Evolutionary conservation across 2,888 invertebrate genomes (phyloP), one percentile per base, ranked within the genome.

Genomic region (Saturnia pavonia): DNA sequence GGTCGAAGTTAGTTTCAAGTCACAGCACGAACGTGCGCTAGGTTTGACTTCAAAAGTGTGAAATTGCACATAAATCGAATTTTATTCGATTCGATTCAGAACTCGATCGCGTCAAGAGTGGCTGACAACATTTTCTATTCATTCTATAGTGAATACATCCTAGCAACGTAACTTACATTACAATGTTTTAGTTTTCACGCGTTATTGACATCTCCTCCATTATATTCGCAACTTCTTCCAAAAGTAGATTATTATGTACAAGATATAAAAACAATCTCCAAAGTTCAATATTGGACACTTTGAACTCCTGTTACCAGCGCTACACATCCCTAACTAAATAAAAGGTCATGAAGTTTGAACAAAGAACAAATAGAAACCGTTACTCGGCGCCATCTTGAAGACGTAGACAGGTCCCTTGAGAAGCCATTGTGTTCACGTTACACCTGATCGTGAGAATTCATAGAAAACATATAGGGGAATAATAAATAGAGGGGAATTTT

Each of bases 371-470:
- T 7, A 54, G 79, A 80, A 83, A 88, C 89, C 88, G 89, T 90
- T 90, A 84, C 74, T 68, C 77, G 80, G 76, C 76, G 82, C 86
- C 82, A 83, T 87, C 81, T 87, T 87, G 79, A 76, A 82, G 82
- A 84, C 87, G 75, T 76, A 72, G 78, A 84, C 85, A 87, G 85
- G 85, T 85, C 84, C 65, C 65, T 65, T 40, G 40, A 65, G 65
- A 40, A 65, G 40, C 65, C 65, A 65, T 65, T 65, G 65, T 80
- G 82, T 85, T 82, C 78, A 76, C 82, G 82, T 85, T 84, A 83
- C 91, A 91, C 91, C 91, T 91, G 90, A 90, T 82, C 87, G 89
- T 90, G 90, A 82, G 90, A 89, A 81, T 76, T 75, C 77, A 75
- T 79, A 82, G 81, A 80, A 82, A 40, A 40, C 57, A 60, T 65